A percentile compares a stretch with the other conserved stretches of the same genome.
phyloP scores from a whole-genome alignment of 2,113 vertebrate genomes.

The Callopanchax toddi region DNA sequence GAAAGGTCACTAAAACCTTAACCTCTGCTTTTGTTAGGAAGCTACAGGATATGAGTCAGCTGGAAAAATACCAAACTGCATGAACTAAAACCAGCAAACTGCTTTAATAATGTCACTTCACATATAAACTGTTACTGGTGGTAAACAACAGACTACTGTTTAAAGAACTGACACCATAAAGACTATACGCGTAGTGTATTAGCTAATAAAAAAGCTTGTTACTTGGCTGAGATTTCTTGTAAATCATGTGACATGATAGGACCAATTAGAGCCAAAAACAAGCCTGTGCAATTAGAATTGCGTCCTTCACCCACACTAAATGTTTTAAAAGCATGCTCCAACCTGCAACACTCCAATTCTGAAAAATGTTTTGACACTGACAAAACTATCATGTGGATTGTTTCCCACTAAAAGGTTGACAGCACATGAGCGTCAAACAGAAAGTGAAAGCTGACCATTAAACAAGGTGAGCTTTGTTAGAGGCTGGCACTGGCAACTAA shows the following conservation, averaged over 20 bases:
- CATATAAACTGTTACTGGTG: not conserved
- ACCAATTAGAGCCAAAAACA: not conserved
- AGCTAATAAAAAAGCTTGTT: not conserved
- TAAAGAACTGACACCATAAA: not conserved
- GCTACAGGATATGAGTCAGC: constrained; percentile 48
- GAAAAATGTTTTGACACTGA: not conserved
- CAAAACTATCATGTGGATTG: not conserved
- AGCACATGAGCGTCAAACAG: not conserved
- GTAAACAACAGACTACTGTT: constrained; percentile 11
- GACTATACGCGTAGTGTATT: constrained; percentile 3
- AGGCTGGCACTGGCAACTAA: rapidly evolving
- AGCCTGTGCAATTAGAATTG: not conserved
- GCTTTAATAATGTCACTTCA: too few relatives aligned
- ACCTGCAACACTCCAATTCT: constrained; percentile 15
- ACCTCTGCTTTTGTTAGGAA: constrained; percentile 48
- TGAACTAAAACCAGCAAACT: too few relatives aligned
- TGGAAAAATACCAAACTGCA: constrained; percentile 10
- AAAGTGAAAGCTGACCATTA: constrained; percentile 53
- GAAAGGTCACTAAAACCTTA: constrained; percentile 33
- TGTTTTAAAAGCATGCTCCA: constrained; percentile 6
- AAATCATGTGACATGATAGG: constrained; percentile 54
- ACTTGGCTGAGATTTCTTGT: constrained; percentile 4
- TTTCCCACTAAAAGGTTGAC: not conserved
- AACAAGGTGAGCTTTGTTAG: constrained; percentile 1
- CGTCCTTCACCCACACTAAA: not conserved